Conservation (phyloP, 1,140 invertebrate genomes). For the Ceratitis capitata region DNA sequence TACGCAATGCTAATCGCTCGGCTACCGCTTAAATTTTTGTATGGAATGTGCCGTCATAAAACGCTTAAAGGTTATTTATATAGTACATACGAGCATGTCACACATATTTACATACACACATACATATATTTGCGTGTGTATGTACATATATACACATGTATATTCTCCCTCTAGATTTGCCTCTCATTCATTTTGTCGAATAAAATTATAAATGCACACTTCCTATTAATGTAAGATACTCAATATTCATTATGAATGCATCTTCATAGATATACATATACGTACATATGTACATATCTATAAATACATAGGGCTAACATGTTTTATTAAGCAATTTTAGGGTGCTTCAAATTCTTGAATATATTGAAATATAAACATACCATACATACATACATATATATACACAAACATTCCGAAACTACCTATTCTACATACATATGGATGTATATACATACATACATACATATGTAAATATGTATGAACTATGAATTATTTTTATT, state of each 20-base stretch:
- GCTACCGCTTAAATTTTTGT: neutral
- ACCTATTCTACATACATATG: too few relatives aligned
- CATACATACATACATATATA: neutral
- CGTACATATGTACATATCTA: too few relatives aligned
- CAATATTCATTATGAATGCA: conserved; percentile 32
- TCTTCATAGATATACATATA: too few relatives aligned
- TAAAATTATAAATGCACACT: conserved; percentile 34
- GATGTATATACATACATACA: neutral
- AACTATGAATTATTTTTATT: conserved; percentile 25
- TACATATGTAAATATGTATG: neutral
- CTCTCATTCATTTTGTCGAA: neutral
- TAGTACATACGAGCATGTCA: neutral
- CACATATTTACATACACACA: neutral
- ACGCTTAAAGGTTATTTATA: too few relatives aligned
- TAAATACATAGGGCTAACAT: too few relatives aligned
- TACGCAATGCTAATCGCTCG: too few relatives aligned
- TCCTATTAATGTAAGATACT: conserved; percentile 20
- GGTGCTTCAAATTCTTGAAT: conserved; percentile 3
- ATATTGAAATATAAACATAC: neutral
- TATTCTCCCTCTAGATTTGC: neutral
- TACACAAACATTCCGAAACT: neutral
- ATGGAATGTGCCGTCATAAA: neutral
- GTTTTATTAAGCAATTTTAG: conserved; percentile 26
- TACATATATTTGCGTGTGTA: neutral
- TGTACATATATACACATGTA: neutral